Evolutionary conservation across 2,888 invertebrate species (phyloP).

Genomic region (Chironomus tentans): DNA sequence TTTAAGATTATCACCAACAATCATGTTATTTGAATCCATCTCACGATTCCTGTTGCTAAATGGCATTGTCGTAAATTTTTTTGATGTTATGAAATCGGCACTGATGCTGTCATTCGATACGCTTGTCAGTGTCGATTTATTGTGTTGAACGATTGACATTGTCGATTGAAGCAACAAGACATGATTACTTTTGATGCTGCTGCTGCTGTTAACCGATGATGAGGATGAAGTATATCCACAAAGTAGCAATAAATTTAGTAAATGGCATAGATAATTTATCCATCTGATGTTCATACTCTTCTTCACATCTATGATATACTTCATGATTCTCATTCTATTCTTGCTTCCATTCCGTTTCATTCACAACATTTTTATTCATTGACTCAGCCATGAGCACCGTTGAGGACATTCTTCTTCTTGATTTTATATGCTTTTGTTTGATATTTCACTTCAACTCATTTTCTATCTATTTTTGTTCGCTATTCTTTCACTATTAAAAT

Average conservation of each 20-base stretch:
- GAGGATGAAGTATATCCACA: neutral
- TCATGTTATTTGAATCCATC: neutral
- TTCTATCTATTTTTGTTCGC: too few species aligned
- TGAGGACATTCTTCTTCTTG: too few species aligned
- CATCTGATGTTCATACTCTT: conserved; percentile 5
- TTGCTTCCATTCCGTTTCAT: too few species aligned
- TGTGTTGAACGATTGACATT: too few species aligned
- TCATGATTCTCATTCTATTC: neutral
- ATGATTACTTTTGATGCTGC: neutral
- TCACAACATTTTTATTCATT: too few species aligned
- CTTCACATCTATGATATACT: neutral
- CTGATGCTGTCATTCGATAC: neutral
- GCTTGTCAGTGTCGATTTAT: too few species aligned
- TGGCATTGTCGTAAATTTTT: neutral
- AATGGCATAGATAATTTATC: conserved; percentile 13
- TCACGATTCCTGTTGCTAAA: neutral
- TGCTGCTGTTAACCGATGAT: too few species aligned
- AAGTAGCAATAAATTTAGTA: conserved; percentile 9
- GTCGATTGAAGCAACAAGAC: neutral
- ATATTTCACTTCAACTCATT: too few species aligned
- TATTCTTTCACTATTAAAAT: too few species aligned
- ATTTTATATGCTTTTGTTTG: too few species aligned
- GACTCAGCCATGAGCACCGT: too few species aligned
- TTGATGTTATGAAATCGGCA: neutral
- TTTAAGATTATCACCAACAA: too few species aligned